These are phyloP conservation scores for Agapornis canus DNA, from an alignment of 2,797 vertebrate genomes.

Conservation along the genomic window DNA sequence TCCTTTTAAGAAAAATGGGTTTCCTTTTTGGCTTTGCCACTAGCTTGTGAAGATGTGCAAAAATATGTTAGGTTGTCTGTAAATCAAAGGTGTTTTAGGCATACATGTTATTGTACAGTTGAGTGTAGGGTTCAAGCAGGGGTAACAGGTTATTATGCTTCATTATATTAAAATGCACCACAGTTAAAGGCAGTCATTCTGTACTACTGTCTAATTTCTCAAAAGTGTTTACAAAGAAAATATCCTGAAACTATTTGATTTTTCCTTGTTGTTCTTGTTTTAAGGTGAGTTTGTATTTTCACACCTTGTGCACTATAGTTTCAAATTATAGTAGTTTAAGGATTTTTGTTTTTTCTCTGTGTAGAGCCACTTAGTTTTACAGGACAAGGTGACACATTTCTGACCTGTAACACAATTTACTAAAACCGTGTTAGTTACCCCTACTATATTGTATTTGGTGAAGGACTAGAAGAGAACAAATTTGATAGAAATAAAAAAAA, in stretches of 20 bases:
- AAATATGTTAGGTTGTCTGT: neutral
- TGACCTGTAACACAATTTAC: conserved; percentile 60
- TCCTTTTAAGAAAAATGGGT: neutral
- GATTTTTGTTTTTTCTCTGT: neutral
- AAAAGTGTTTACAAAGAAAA: neutral
- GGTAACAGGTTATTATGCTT: neutral
- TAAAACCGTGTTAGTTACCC: conserved; percentile 65
- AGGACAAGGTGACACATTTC: conserved; percentile 52
- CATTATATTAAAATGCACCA: neutral
- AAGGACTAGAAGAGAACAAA: conserved; percentile 51
- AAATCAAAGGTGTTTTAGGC: neutral
- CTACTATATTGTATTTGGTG: conserved; percentile 40
- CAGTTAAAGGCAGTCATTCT: neutral
- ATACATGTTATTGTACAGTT: neutral
- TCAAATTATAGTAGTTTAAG: neutral
- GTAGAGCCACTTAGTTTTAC: conserved; percentile 30
- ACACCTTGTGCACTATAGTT: neutral
- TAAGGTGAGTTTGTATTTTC: neutral
- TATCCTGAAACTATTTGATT: neutral
- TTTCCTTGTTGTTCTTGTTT: neutral
- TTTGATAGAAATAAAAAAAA: neutral
- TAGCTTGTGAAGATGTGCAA: neutral
- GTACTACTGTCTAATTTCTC: neutral
- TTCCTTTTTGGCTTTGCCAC: neutral
- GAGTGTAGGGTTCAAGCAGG: neutral